These are phyloP conservation scores for Carpatolechia fugitivella DNA, from an alignment of 2,888 invertebrate species.

Conservation along the genomic window DNA sequence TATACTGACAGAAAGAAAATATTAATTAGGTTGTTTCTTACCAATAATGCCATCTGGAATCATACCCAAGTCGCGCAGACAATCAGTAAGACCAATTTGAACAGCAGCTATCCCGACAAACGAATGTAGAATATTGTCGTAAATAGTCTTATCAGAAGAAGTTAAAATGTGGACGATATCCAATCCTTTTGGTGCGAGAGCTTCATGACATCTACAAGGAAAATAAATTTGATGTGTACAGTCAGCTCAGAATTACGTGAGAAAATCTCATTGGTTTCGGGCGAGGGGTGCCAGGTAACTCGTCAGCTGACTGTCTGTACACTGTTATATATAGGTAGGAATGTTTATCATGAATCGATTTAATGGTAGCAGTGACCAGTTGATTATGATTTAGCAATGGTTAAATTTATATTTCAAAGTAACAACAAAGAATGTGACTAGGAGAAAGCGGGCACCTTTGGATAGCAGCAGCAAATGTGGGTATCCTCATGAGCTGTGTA, in stretches of 20 bases:
- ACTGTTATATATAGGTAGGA: too few relatives aligned
- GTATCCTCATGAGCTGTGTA: slow-evolving; percentile 80
- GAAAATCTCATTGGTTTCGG: background rate
- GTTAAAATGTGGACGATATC: slow-evolving; percentile 81
- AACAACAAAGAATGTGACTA: too few relatives aligned
- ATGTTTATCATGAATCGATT: too few relatives aligned
- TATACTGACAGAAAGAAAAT: background rate
- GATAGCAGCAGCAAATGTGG: slow-evolving; percentile 79
- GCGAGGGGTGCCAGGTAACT: too few relatives aligned
- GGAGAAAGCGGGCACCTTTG: too few relatives aligned
- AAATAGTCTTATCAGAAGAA: slow-evolving; percentile 69
- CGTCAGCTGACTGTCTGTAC: too few relatives aligned
- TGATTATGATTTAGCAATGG: too few relatives aligned
- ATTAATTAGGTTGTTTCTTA: slow-evolving; percentile 72
- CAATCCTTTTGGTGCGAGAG: slow-evolving; percentile 76
- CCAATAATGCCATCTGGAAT: slow-evolving; percentile 53
- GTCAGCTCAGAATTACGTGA: too few relatives aligned
- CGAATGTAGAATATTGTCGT: slow-evolving; percentile 80
- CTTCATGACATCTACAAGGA: slow-evolving; percentile 55
- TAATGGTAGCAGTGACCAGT: too few relatives aligned
- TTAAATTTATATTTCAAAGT: too few relatives aligned
- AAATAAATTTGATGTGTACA: too few relatives aligned
- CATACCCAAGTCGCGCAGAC: slow-evolving; percentile 35
- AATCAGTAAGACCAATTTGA: slow-evolving; percentile 65
- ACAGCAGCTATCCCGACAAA: slow-evolving; percentile 86